Evolutionary conservation across 2,888 invertebrate species (phyloP), one percentile per base, ranked within the genome.

Genomic region (Altica lythri): DNA sequence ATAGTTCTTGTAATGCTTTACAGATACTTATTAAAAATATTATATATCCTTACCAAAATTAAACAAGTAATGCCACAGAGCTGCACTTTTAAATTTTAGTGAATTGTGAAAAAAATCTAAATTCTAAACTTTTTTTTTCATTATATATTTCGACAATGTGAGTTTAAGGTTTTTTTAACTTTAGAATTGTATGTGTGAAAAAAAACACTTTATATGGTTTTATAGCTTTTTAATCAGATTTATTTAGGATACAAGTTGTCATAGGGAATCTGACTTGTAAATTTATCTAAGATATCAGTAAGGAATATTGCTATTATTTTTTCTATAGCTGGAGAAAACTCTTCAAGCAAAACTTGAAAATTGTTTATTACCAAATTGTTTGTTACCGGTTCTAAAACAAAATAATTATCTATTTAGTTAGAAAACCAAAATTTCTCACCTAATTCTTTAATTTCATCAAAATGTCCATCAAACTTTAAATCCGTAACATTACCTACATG

Each of bases 241-340:
- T 60, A 60, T 42, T 52, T 57, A 13, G 58, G 60, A 32, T 54
- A 60, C 4, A 60, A 10, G 19, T 57, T 60, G 10, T 60, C 53
- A 14, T 43, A 60, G 1, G 60, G 60, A 14, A 60, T 49, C 38
- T 37, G 50, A 6, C 47, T 48, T 4, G 58, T n/a, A 16, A 53
- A 29, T 38, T 53, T 53, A 13, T 47, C 55, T 14, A 60, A 50
- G 8, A 50, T 13, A 2, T 55, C 44, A 9, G 48, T 46, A 6
- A 58, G 56, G 16, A 58, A 40, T 29, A 30, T 18, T 14, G 34
- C 46, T 29, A 60, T 17, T 5, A 58, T 45, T 42, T 53, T 37
- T 37, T 60, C 56, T 12, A 60, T 25, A 8, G 58, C 51, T 29
- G 60, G 60, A n/a, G 44, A 45, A 1, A 58, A 12, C 40, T 60